These are phyloP conservation scores for Campoplex capitator DNA, from an alignment of 2,888 invertebrate genomes.

Conservation along the genomic window DNA sequence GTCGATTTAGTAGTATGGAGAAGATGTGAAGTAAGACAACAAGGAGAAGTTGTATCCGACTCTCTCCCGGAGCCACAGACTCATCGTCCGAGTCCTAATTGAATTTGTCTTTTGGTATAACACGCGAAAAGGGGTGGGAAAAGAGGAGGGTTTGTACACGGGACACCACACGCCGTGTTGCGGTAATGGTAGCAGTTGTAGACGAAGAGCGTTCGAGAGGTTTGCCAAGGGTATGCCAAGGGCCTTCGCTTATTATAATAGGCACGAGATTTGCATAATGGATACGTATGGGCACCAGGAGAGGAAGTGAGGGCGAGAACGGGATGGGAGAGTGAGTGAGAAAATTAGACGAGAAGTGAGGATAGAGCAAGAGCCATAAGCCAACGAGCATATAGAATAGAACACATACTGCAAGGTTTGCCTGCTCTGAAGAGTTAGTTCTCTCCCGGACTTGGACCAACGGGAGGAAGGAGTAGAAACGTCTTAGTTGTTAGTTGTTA, in stretches of 20 bases:
- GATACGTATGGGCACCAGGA: slow-evolving; percentile 82
- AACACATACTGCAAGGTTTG: slow-evolving; percentile 53
- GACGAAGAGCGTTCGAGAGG: slow-evolving; percentile 67
- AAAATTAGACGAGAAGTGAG: slow-evolving; percentile 45
- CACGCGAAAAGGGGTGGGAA: background rate
- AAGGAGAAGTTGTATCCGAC: slow-evolving; percentile 41
- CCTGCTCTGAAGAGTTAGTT: slow-evolving; percentile 74
- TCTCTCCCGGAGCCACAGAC: slow-evolving; percentile 72
- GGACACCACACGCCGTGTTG: slow-evolving; percentile 75
- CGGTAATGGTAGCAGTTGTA: slow-evolving; percentile 82
- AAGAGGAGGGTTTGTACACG: slow-evolving; percentile 26
- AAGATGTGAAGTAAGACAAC: slow-evolving; percentile 34
- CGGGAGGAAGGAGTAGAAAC: slow-evolving; percentile 70
- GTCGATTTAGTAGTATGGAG: slow-evolving; percentile 41
- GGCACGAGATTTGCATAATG: slow-evolving; percentile 83
- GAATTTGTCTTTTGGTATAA: slow-evolving; percentile 81
- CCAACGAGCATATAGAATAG: slow-evolving; percentile 48
- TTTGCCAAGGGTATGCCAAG: slow-evolving; percentile 73
- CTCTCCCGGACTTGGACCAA: slow-evolving; percentile 74
- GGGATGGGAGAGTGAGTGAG: slow-evolving; percentile 3
- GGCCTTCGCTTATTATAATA: slow-evolving; percentile 84
- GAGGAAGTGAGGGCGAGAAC: slow-evolving; percentile 36
- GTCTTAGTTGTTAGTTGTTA: slow-evolving; percentile 84
- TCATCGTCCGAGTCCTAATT: slow-evolving; percentile 81
- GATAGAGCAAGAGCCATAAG: slow-evolving; percentile 56